Base-by-base conservation (phyloP, 2,888 invertebrate species). In the Atrina japonica region DNA sequence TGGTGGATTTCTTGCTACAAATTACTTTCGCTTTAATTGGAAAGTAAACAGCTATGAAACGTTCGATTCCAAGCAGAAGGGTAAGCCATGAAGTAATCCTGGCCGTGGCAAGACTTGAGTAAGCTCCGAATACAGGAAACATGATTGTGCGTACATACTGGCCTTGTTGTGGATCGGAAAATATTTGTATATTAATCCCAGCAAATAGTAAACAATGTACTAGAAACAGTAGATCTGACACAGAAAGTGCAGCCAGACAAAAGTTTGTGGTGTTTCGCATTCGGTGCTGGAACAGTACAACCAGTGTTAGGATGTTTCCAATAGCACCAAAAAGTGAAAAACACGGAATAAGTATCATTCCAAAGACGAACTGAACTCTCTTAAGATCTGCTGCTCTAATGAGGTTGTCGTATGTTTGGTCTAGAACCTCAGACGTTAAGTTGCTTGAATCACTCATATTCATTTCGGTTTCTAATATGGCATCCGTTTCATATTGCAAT, bases 41-140 rank as follows among this genome's bases (percentile, higher is more conserved):
- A 64, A 80, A 83, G 69, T 83, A 84, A 29, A 87, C 86, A n/a
- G 87, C 86, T 18, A 87, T 77, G 52, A 85, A 86, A 45, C 87
- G 73, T 69, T 86, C 84, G 30, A 81, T 70, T 59, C 83, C 83
- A 35, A 86, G 71, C 63, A 86, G 63, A 11, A 81, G 78, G 2
- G 85, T 86, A 47, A 86, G 67, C 67, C 82, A 77, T 5, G 86
- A 83, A 29, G 86, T 85, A 49, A 86, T 84, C 45, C 86, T 72
- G 11, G 84, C 85, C 0, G 82, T 83, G 11, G 84, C 85, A 49
- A 86, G 77, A 70, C 85, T 86, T 7, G 80, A 78, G 63, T 85
- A 86, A 0, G 84, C 80, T 7, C 86, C 86, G 52, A 84, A 68
- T 56, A 79, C 40, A 0, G 85, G 86, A 68, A 82, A 86, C n/a